Evolutionary conservation across 2,797 vertebrate genomes (phyloP).

Genomic region (Urosaurus nigricauda): DNA sequence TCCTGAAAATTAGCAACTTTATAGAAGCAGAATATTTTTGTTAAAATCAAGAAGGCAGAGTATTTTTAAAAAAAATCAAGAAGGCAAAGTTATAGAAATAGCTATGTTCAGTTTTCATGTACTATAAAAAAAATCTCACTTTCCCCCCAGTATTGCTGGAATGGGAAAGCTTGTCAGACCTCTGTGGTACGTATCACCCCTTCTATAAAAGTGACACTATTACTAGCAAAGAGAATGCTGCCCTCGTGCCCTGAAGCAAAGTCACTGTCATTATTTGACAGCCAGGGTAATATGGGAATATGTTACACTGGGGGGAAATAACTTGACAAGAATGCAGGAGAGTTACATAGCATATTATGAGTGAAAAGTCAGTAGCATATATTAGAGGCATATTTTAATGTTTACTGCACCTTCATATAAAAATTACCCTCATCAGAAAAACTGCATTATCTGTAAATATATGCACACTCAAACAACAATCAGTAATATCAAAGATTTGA

Average conservation of each 20-base stretch:
- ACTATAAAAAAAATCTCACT: slow-evolving; percentile 55
- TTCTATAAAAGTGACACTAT: slow-evolving; percentile 71
- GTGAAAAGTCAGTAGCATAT: slow-evolving; percentile 51
- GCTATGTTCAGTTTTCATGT: slow-evolving; percentile 54
- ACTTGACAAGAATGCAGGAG: slow-evolving; percentile 54
- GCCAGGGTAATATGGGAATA: slow-evolving; percentile 70
- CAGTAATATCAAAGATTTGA: slow-evolving; percentile 44
- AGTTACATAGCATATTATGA: slow-evolving; percentile 48
- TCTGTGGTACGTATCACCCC: slow-evolving; percentile 66
- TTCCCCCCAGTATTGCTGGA: slow-evolving; percentile 52
- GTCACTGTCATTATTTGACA: slow-evolving; percentile 72
- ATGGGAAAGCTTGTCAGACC: slow-evolving; percentile 72
- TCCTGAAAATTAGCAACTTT: slow-evolving; percentile 22
- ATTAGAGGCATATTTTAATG: slow-evolving; percentile 48
- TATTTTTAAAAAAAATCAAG: background rate
- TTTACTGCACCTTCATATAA: slow-evolving; percentile 49
- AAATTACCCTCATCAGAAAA: slow-evolving; percentile 54
- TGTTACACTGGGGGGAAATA: slow-evolving; percentile 39
- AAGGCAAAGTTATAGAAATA: slow-evolving; percentile 40
- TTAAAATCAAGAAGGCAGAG: slow-evolving; percentile 19
- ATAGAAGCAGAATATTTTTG: background rate
- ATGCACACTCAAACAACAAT: slow-evolving; percentile 32
- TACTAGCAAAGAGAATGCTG: slow-evolving; percentile 68
- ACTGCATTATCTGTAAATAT: background rate
- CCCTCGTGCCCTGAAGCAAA: slow-evolving; percentile 65